Evolutionary conservation across 2,113 vertebrate species (phyloP), one percentile per base, ranked within the genome.

Genomic region (Microcebus murinus): DNA sequence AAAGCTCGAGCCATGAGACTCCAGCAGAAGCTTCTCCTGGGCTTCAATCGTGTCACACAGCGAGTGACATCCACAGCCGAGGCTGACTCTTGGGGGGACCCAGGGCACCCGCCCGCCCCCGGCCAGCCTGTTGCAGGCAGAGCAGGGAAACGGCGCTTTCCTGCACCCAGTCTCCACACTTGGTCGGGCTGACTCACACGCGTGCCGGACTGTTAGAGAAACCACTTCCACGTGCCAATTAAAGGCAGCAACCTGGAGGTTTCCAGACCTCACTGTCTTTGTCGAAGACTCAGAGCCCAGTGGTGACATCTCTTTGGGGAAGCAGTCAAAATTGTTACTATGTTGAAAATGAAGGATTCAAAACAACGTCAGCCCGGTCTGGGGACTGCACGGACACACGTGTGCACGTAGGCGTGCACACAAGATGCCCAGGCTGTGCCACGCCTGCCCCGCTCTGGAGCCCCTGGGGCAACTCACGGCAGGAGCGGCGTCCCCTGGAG

Each of bases 41-140:
- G 20, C 15, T 9, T 18, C 48, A 2, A 21, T 48, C 34, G 0
- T 18, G 25, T 67, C 70, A 39, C 31, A 17, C 6, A 20, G 13
- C 3, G 4, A 45, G 76, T 9, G 82, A 29, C 50, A 34, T 13
- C 29, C 1, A 0, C 13, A 25, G 42, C 9, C 1, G 2, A 29
- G 27, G 21, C 61, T 8, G n/a, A 17, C 2, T 20, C 63, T 18
- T 1, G 14, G 18, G 39, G 61, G n/a, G 36, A 12, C n/a, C 1
- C 34, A 0, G 42, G 0, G 4, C 21, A 11, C 74, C 23, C 50
- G 52, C 4, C 18, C 59, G 7, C 14, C 20, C 4, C 76, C 39
- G 11, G 11, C 23, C 15, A 1, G 0, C 17, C 59, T 45, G 17
- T 3, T 42, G 10, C 45, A 15, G 67, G 27, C 6, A 4, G 13